A percentile compares a stretch with the other conserved stretches of the same genome.
Evolutionary conservation across 2,888 invertebrate genomes (phyloP).

Genomic region (Shargacucullia verbasci): DNA sequence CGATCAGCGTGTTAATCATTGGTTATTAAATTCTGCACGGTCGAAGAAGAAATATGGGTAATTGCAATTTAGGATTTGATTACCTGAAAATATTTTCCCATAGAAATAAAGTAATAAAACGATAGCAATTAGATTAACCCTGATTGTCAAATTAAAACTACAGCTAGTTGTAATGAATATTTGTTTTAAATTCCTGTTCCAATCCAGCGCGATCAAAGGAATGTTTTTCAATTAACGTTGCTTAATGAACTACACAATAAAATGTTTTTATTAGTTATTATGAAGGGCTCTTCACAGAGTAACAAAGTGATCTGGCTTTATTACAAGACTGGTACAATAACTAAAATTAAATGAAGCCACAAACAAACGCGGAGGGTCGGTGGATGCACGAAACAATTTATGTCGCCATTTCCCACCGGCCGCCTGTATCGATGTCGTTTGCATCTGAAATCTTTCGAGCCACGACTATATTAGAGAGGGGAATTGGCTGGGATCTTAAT

Average conservation of each 20-base stretch:
- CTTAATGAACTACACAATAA: constrained; percentile 45
- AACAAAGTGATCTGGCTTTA: constrained; percentile 64
- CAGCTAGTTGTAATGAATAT: constrained; percentile 1
- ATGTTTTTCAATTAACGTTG: constrained; percentile 43
- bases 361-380: constrained; percentile 78
- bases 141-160: neutral
- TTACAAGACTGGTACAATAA: constrained; percentile 68
- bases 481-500: constrained; percentile 89
- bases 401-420: constrained; percentile 71
- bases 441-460: constrained; percentile 86
- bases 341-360: constrained; percentile 80
- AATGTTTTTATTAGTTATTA: constrained; percentile 62
- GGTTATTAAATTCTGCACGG: neutral
- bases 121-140: too few species aligned
- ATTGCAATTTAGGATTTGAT: too few species aligned
- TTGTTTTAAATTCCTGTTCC: constrained; percentile 4
- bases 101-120: too few species aligned
- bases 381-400: constrained; percentile 75
- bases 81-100: too few species aligned
- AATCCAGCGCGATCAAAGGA: constrained; percentile 16
- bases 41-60: neutral
- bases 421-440: constrained; percentile 85
- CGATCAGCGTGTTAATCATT: neutral
- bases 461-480: constrained; percentile 85
- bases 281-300: constrained; percentile 64